A percentile compares a stretch with the other conserved stretches of the same genome.
Conservation (phyloP, 2,888 invertebrate species). For the Polylopha cassiicola region DNA sequence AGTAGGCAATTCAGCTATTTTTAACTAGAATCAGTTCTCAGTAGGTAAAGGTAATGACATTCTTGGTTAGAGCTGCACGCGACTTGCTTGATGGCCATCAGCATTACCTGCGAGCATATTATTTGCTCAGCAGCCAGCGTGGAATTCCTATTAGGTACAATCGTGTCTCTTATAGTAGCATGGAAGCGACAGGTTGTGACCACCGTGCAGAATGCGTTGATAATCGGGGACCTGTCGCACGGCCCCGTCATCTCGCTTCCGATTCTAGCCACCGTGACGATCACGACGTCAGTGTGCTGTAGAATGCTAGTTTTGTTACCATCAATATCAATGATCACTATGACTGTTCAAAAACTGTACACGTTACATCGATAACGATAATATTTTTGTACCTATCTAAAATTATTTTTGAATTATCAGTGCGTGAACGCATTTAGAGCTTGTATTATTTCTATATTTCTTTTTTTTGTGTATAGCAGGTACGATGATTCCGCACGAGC, state of each 20-base stretch:
- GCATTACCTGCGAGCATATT: slow-evolving; percentile 41
- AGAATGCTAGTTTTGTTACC: slow-evolving; percentile 22
- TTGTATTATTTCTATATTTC: too few species aligned
- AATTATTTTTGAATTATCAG: too few species aligned
- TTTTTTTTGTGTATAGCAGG: too few species aligned
- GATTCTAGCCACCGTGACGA: slow-evolving; percentile 42
- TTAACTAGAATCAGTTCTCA: too few species aligned
- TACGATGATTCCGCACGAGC: too few species aligned
- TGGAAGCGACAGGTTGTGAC: slow-evolving; percentile 43
- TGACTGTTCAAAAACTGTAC: not conserved
- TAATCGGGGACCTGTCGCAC: slow-evolving; percentile 74
- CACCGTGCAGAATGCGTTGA: slow-evolving; percentile 70
- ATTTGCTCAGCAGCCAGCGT: slow-evolving; percentile 35
- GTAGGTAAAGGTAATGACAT: slow-evolving; percentile 2
- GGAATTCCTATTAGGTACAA: slow-evolving; percentile 52
- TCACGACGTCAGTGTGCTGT: slow-evolving; percentile 35
- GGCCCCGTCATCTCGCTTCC: slow-evolving; percentile 47
- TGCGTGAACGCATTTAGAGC: too few species aligned
- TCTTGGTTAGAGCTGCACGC: slow-evolving; percentile 15
- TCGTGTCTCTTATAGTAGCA: slow-evolving; percentile 34
- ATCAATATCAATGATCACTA: too few species aligned
- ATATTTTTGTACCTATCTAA: not conserved
- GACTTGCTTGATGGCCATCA: slow-evolving; percentile 30
- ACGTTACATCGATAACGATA: not conserved
- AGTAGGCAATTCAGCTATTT: too few species aligned